A percentile compares a stretch with the other conserved stretches of the same genome.
phyloP scores from a whole-genome alignment of 2,113 vertebrate species.

The Puntigrus tetrazona region DNA sequence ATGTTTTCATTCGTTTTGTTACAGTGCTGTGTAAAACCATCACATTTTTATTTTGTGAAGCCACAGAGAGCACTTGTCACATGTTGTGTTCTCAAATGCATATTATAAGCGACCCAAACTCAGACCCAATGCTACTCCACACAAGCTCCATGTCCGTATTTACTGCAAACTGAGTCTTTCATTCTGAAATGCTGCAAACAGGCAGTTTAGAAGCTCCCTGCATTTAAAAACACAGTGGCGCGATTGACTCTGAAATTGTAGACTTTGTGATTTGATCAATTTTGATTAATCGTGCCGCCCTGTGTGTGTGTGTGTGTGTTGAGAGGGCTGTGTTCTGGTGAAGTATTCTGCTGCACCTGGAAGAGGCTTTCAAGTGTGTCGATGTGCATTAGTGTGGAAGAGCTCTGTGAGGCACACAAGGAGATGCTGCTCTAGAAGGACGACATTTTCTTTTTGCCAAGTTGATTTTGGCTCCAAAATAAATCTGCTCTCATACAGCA shows the following conservation, averaged over 20 bases:
- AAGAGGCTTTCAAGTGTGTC: slow-evolving; percentile 46
- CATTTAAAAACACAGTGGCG: background rate
- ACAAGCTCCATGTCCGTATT: background rate
- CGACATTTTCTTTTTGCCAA: slow-evolving; percentile 42
- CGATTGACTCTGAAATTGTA: background rate
- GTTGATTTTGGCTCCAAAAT: slow-evolving; percentile 28
- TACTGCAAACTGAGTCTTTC: background rate
- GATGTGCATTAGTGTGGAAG: slow-evolving; percentile 53
- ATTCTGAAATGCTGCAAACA: background rate
- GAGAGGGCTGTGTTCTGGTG: slow-evolving; percentile 5
- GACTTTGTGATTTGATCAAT: background rate
- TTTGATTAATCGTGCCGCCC: background rate
- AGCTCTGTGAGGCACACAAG: slow-evolving; percentile 48
- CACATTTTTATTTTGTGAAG: background rate
- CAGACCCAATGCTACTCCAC: background rate
- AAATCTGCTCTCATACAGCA: background rate
- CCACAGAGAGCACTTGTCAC: too few relatives aligned
- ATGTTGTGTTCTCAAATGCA: background rate
- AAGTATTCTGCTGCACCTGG: slow-evolving; percentile 14
- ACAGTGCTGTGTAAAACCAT: background rate
- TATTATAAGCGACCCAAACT: background rate
- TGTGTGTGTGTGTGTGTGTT: slow-evolving; percentile 9
- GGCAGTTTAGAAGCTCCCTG: too few relatives aligned
- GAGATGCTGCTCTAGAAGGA: slow-evolving; percentile 64
- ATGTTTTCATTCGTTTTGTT: too few relatives aligned